Base-by-base conservation (phyloP, 2,797 vertebrate species). In the Falco cherrug region DNA sequence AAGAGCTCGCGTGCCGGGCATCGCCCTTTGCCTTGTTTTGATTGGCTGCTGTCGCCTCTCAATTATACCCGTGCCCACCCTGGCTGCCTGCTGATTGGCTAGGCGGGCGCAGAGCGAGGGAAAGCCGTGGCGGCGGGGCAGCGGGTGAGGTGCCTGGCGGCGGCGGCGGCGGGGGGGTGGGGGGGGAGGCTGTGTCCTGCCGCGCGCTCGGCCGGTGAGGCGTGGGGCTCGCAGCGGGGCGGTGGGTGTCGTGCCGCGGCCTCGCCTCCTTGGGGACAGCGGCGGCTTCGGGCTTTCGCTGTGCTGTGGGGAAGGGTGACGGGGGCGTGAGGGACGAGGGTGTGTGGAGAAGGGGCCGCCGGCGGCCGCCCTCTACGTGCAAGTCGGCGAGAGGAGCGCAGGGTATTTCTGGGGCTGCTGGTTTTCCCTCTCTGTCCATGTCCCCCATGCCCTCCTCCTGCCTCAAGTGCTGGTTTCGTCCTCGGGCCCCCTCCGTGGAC, bases 361-460 rank as follows among this genome's bases (percentile, higher is more conserved):
- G 21, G 68, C 31, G 10, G 39, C 56, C 2, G 15, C 17, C 33
- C 7, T 82, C 16, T 33, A 5, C 26, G 11, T 18, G 67, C n/a
- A 2, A 16, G 29, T 33, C 20, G 28, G 43, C 10, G 33, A 17
- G 65, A 41, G 29, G n/a, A 64, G 71, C 3, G 21, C 8, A 7
- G 70, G 65, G 83, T n/a, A 31, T 29, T 89, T 10, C 3, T 0
- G 28, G 8, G 12, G 7, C 0, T 31, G 6, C 4, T 14, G 43
- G 5, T 26, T 31, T 33, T 14, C 3, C 19, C 5, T 14, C 13
- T 5, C 8, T 10, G 6, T 41, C 39, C 0, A 6, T 35, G 56
- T 3, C 11, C 18, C 11, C 1, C 1, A 0, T 17, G 31, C 4
- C 1, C 2, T 22, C 4, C 2, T 16, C 5, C 3, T 5, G n/a